A percentile compares a stretch with the other conserved stretches of the same genome.
phyloP scores from a whole-genome alignment of 2,888 invertebrate genomes.

The Lithophane leautieri region DNA sequence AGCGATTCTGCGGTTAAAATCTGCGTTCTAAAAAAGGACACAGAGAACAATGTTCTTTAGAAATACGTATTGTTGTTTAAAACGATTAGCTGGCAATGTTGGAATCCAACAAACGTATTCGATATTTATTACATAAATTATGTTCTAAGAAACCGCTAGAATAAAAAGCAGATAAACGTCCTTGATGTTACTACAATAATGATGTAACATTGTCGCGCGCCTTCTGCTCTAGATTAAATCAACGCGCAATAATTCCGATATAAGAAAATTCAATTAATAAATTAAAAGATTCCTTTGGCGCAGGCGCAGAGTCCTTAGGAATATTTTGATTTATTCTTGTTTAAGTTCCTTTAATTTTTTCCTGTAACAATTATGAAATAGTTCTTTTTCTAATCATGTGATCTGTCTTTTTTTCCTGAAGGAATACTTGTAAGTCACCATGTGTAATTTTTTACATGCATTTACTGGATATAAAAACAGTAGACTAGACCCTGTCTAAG shows the following conservation, averaged over 20 bases:
- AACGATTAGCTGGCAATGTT: constrained; percentile 41
- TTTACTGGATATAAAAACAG: not conserved
- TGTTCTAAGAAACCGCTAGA: constrained; percentile 53
- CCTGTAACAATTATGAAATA: constrained; percentile 17
- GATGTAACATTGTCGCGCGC: constrained; percentile 55
- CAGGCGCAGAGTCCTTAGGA: constrained; percentile 34
- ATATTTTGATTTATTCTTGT: constrained; percentile 58
- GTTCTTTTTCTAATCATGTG: constrained; percentile 8
- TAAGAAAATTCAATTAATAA: constrained; percentile 53
- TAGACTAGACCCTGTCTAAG: not conserved
- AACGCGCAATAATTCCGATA: constrained; percentile 48
- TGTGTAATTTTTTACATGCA: not conserved
- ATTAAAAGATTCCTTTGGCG: constrained; percentile 58
- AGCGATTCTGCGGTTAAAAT: constrained; percentile 39
- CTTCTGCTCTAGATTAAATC: constrained; percentile 46
- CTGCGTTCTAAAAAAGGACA: constrained; percentile 22
- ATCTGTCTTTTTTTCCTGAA: constrained; percentile 17
- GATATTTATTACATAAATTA: constrained; percentile 56
- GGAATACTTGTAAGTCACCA: not conserved
- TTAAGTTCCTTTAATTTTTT: constrained; percentile 32
- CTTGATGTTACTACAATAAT: constrained; percentile 57
- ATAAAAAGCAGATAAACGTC: constrained; percentile 54
- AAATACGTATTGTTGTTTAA: constrained; percentile 33
- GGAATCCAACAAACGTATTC: constrained; percentile 51
- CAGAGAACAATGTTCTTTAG: constrained; percentile 16